Percentiles rank a stretch among this genome's conserved stretches.
These are phyloP conservation scores for Micrasema minimum DNA, from an alignment of 1,140 invertebrate genomes.

Conservation along the genomic window DNA sequence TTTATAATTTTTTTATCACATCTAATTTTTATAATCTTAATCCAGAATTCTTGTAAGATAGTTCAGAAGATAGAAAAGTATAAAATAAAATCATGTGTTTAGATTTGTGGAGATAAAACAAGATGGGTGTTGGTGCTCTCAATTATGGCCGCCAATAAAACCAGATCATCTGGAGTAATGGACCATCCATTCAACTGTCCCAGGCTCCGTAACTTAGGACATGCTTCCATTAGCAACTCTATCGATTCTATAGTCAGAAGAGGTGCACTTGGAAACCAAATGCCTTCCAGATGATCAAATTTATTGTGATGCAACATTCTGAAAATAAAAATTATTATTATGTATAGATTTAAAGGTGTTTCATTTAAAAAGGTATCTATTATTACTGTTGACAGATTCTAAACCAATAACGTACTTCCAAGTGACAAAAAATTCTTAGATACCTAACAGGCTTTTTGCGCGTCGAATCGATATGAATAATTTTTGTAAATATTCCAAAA, in stretches of 20 bases:
- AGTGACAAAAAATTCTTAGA: too few species aligned
- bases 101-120: constrained; percentile 64
- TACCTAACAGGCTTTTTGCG: too few species aligned
- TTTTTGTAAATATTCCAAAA: too few species aligned
- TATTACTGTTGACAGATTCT: too few species aligned
- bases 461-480: too few species aligned
- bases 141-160: constrained; percentile 70
- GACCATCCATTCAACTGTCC: constrained; percentile 74
- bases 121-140: constrained; percentile 71
- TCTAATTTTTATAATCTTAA: too few species aligned
- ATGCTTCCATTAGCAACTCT: constrained; percentile 71
- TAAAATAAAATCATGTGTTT: constrained; percentile 54
- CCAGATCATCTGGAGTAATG: constrained; percentile 71
- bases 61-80: constrained; percentile 56
- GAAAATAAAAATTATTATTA: constrained; percentile 49
- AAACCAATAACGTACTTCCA: too few species aligned
- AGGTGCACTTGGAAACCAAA: constrained; percentile 73
- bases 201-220: constrained; percentile 70
- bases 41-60: too few species aligned
- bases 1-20: too few species aligned
- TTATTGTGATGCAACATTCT: constrained; percentile 68
- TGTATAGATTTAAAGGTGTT: too few species aligned
- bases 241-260: constrained; percentile 69
- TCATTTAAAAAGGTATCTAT: too few species aligned
- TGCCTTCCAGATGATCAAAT: constrained; percentile 69